Evolutionary conservation across 2,888 invertebrate species (phyloP).

Genomic region (Phorcus lineatus): DNA sequence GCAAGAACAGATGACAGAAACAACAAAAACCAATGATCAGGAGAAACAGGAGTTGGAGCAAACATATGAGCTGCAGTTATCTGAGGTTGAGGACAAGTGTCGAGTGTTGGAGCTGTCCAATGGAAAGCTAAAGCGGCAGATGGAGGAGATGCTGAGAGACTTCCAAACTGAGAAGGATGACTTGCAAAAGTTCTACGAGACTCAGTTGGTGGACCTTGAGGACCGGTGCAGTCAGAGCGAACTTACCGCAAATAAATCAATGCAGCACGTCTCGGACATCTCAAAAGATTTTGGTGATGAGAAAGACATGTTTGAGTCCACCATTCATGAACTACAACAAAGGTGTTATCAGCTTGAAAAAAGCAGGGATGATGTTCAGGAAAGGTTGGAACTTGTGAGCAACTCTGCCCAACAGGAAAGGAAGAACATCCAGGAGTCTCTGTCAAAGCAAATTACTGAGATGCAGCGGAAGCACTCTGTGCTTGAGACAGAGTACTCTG

Average conservation of each 20-base stretch:
- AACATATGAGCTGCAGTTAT: conserved; percentile 40
- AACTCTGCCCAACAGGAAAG: conserved; percentile 29
- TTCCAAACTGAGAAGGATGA: conserved; percentile 36
- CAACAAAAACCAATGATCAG: conserved; percentile 24
- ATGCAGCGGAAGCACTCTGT: conserved; percentile 22
- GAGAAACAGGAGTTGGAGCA: conserved; percentile 39
- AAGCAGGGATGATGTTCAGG: conserved; percentile 36
- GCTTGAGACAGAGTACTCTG: not conserved
- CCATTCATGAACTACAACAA: conserved; percentile 38
- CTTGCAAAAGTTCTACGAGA: conserved; percentile 35
- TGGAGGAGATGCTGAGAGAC: conserved; percentile 44
- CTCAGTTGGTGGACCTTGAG: conserved; percentile 42
- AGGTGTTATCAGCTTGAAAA: conserved; percentile 22
- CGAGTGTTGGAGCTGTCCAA: conserved; percentile 38
- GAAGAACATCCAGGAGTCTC: conserved; percentile 4
- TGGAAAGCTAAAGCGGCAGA: conserved; percentile 36
- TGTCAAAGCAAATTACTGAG: conserved; percentile 27
- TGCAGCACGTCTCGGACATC: not conserved
- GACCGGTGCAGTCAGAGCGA: conserved; percentile 36
- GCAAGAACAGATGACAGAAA: conserved; percentile 33
- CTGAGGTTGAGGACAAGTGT: conserved; percentile 41
- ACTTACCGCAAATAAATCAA: not conserved
- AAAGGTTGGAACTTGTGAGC: conserved; percentile 27
- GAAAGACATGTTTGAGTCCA: conserved; percentile 24
- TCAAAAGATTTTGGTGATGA: conserved; percentile 26